Evolutionary conservation across 2,113 vertebrate genomes (phyloP).

Genomic region (Sphyrna mokarran): DNA sequence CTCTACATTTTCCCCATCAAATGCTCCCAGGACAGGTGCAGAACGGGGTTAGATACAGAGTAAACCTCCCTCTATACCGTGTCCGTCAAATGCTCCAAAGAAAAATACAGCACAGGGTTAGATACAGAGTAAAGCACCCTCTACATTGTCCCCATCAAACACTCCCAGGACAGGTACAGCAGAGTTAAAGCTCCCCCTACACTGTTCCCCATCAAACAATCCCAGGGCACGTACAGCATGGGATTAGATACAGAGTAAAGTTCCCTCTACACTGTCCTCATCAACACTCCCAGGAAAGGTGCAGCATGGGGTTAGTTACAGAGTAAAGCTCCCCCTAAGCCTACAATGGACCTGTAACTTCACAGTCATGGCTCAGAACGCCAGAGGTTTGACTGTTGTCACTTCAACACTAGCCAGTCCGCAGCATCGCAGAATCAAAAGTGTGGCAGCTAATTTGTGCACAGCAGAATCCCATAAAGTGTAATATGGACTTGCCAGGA

Average conservation of each 20-base stretch:
- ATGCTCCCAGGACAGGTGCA: background rate
- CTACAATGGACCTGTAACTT: background rate
- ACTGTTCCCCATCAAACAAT: too few species aligned
- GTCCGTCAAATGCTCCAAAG: background rate
- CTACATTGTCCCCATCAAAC: background rate
- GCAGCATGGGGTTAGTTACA: background rate
- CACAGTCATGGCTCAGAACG: background rate
- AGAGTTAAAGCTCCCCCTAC: too few species aligned
- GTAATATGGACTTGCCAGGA: too few species aligned
- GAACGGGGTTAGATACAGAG: background rate
- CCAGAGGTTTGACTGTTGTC: background rate
- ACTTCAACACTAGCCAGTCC: background rate
- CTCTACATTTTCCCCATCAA: background rate
- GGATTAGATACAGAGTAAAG: too few species aligned
- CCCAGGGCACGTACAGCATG: too few species aligned
- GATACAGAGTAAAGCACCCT: background rate
- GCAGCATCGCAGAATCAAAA: background rate
- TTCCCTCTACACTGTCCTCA: too few species aligned
- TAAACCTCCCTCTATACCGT: background rate
- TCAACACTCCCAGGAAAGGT: background rate
- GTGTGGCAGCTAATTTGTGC: background rate
- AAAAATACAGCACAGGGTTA: background rate
- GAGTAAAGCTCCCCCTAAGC: background rate
- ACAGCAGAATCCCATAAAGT: background rate
- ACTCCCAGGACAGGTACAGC: too few species aligned